These are phyloP conservation scores for Catharus minimus DNA, from an alignment of 2,113 vertebrate genomes.

Conservation along the genomic window DNA sequence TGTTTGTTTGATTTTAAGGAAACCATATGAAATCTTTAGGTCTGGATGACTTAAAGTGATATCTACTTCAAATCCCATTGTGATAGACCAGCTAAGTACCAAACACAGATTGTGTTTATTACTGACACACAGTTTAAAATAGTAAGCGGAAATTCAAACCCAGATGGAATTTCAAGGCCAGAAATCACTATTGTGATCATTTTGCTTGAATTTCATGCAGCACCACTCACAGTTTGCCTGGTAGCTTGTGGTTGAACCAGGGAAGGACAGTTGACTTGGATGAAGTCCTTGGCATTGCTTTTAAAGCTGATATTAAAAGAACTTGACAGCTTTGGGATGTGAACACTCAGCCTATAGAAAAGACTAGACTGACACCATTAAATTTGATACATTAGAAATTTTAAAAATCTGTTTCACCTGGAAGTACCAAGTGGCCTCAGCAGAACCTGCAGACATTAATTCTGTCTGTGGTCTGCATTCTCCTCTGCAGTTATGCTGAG, in stretches of 20 bases:
- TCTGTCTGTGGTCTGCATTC: background rate
- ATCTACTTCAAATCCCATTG: background rate
- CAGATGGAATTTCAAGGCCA: background rate
- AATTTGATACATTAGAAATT: background rate
- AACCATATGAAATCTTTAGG: background rate
- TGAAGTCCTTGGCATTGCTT: background rate
- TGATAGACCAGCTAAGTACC: background rate
- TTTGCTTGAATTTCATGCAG: background rate
- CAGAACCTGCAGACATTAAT: background rate
- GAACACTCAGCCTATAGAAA: background rate
- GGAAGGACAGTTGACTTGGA: background rate
- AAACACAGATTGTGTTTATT: background rate
- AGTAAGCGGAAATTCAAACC: background rate
- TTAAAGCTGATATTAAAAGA: background rate
- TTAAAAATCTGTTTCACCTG: background rate
- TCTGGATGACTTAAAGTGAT: background rate
- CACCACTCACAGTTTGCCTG: background rate
- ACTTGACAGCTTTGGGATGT: background rate
- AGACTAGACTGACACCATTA: background rate
- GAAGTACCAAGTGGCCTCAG: background rate
- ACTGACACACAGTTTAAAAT: background rate
- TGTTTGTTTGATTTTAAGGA: background rate
- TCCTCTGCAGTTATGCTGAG: background rate
- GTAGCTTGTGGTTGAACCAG: background rate
- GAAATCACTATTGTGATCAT: background rate